Base-by-base conservation (phyloP, 1,140 invertebrate species). In the Cylas formicarius region DNA sequence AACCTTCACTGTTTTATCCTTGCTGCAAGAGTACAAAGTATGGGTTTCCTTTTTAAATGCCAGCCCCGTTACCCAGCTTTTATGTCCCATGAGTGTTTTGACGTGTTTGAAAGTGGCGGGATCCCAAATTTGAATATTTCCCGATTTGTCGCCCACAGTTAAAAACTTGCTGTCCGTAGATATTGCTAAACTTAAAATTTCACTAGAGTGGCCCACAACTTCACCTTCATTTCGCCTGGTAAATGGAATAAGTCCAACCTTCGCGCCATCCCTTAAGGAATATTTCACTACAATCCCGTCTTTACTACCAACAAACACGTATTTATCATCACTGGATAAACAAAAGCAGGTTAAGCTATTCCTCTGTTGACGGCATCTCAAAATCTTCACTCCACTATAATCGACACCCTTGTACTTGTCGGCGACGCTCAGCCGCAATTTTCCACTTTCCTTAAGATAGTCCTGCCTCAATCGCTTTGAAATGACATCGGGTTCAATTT, bases 261-360 rank as follows among this genome's bases (percentile, higher is more conserved):
- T 80, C 43, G 61, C 70, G 54, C 69, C 72, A 10, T 65, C 57
- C 17, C 44, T 35, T 41, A 83, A 39, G 31, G 69, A 74, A 80
- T 90, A 97, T 75, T 95, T 95, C 8, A 95, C 77, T 33, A 97
- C 75, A 28, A 72, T 73, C 31, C 86, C 81, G 67, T 92, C 89
- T 71, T 96, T 96, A 32, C 86, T 90, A 1, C 84, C 90, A 26
- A 82, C 83, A 65, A 80, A 96, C 0, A 88, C 69, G 63, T 72
- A 80, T 59, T 79, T 71, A 22, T 78, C 76, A 68, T 95, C 84
- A 39, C 69, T 69, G 20, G 84, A 83, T 2, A 95, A 61, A 52
- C 81, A 86, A 6, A 92, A 58, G 65, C 86, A 89, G 4, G 91
- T 96, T 5, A 96, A 69, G 2, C 85, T 71, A 27, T 82, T 67